Evolutionary conservation across 2,797 vertebrate genomes (phyloP).

Genomic region (Helicolenus hilgendorfi): DNA sequence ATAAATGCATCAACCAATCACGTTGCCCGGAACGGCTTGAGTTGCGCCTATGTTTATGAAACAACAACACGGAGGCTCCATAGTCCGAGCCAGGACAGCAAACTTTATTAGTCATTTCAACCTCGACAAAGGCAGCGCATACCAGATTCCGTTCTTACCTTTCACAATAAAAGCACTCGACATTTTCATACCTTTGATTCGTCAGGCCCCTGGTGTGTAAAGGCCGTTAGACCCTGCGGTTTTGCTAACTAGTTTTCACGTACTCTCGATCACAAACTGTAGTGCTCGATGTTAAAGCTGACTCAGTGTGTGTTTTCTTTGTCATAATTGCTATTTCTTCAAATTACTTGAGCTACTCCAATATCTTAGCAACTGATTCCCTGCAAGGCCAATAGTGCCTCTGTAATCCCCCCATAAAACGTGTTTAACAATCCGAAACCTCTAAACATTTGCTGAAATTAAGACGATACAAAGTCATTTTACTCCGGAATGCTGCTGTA

Average conservation of each 20-base stretch:
- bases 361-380: not conserved
- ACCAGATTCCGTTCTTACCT: too few relatives aligned
- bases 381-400: not conserved
- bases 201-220: too few relatives aligned
- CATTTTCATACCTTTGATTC: too few relatives aligned
- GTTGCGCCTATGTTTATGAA: too few relatives aligned
- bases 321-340: not conserved
- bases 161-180: too few relatives aligned
- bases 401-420: not conserved
- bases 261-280: not conserved
- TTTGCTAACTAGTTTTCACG: not conserved
- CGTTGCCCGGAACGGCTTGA: rapidly evolving
- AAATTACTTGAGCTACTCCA: not conserved
- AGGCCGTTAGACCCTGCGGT: not conserved
- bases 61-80: too few relatives aligned
- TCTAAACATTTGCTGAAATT: not conserved
- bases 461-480: not conserved
- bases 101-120: too few relatives aligned
- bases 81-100: too few relatives aligned
- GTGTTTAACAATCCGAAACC: not conserved
- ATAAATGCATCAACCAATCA: too few relatives aligned
- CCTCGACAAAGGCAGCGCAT: too few relatives aligned
- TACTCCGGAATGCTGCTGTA: not conserved
- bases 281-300: not conserved
- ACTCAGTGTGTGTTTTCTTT: not conserved